Percentiles rank a stretch among this genome's conserved stretches.
Conservation (phyloP, 2,888 invertebrate genomes). For the Notodonta ziczac region DNA sequence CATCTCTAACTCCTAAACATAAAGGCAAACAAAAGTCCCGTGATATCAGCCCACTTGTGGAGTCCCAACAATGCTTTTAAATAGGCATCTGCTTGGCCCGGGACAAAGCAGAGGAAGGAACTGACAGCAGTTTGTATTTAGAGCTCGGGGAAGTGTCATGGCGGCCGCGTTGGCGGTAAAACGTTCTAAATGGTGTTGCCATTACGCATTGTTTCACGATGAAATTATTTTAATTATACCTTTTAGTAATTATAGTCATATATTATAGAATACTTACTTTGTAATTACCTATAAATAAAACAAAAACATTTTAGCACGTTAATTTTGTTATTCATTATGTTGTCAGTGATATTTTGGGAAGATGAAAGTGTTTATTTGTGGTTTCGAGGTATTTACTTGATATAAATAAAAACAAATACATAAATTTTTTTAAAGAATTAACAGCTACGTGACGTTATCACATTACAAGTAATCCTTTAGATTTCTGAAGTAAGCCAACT, state of each 20-base stretch:
- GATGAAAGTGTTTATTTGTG: no score
- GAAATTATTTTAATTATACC: conserved; percentile 24
- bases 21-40: conserved; percentile 27
- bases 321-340: no score
- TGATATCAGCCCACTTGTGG: conserved; percentile 36
- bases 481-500: no score
- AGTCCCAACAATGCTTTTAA: conserved; percentile 25
- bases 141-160: conserved; percentile 43
- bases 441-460: no score
- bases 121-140: conserved; percentile 33
- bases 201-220: conserved; percentile 33
- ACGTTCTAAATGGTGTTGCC: conserved; percentile 24
- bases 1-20: conserved; percentile 3
- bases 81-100: conserved; percentile 26
- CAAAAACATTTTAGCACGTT: no score
- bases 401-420: no score
- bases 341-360: no score
- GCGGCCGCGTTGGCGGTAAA: conserved; percentile 47
- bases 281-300: no score
- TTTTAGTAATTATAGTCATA: background rate
- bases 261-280: no score
- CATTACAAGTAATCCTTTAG: no score
- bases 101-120: conserved; percentile 26
- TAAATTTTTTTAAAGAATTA: no score
- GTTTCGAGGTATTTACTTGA: no score